Evolutionary conservation across 2,113 vertebrate species (phyloP).

Genomic region (Anhinga anhinga): DNA sequence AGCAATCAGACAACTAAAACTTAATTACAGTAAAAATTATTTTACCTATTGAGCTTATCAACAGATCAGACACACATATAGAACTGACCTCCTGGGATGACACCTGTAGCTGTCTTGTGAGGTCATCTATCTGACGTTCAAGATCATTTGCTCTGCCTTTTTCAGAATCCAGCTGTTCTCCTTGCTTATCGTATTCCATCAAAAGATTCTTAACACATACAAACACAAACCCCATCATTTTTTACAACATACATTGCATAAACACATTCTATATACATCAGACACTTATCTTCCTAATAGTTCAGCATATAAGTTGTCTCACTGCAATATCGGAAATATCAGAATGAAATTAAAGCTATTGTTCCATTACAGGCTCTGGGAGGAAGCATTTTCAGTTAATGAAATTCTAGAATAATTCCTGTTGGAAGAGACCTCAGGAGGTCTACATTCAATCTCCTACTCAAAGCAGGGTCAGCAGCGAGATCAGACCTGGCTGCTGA

Average conservation of each 20-base stretch:
- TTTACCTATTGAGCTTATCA: background rate
- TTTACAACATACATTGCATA: background rate
- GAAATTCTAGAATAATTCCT: background rate
- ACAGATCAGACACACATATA: background rate
- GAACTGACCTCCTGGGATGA: constrained; percentile 82
- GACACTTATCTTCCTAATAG: background rate
- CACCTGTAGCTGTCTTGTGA: constrained; percentile 83
- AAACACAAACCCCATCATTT: background rate
- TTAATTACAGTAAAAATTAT: background rate
- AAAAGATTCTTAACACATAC: constrained; percentile 85
- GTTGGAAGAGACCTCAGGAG: background rate
- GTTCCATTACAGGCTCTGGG: background rate
- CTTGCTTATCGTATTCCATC: constrained; percentile 91
- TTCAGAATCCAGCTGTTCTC: constrained; percentile 90
- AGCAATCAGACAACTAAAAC: background rate
- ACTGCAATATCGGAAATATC: background rate
- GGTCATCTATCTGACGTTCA: constrained; percentile 86
- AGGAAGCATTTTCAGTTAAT: background rate
- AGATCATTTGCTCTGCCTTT: constrained; percentile 78
- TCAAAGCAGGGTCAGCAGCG: background rate
- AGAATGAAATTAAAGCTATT: background rate
- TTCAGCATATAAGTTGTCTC: background rate
- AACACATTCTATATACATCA: background rate
- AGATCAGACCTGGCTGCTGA: background rate
- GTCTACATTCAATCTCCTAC: background rate